phyloP scores from a whole-genome alignment of 1,140 invertebrate genomes.

The Ceratosolen fusciceps region DNA sequence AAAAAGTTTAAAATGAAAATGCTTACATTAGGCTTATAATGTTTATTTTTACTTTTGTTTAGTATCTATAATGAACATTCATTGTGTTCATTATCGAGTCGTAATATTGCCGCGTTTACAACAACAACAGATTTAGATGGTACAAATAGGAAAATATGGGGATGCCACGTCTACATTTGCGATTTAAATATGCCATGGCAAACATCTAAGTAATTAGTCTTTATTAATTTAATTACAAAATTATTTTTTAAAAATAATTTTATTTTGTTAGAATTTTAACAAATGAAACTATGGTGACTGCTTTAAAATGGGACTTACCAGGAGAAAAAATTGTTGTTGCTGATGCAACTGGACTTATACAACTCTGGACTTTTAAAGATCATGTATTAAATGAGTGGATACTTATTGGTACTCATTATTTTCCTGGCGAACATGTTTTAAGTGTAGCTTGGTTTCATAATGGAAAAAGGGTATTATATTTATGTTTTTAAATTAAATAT shows the following conservation, averaged over 20 bases:
- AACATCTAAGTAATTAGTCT: constrained; percentile 76
- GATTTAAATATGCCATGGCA: constrained; percentile 91
- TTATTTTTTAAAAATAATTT: constrained; percentile 24
- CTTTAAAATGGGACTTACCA: constrained; percentile 87
- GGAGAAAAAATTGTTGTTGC: constrained; percentile 85
- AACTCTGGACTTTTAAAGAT: constrained; percentile 84
- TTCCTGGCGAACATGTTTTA: constrained; percentile 85
- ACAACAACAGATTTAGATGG: constrained; percentile 80
- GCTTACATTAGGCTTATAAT: too few species aligned
- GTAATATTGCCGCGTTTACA: constrained; percentile 87
- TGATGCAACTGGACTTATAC: constrained; percentile 81
- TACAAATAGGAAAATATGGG: constrained; percentile 77
- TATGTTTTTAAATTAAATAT: constrained; percentile 16
- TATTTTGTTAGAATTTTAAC: constrained; percentile 70
- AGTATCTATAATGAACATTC: constrained; percentile 71
- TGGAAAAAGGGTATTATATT: constrained; percentile 78
- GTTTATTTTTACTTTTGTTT: too few species aligned
- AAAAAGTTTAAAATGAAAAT: too few species aligned
- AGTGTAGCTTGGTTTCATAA: constrained; percentile 87
- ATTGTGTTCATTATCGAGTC: constrained; percentile 81
- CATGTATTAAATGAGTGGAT: constrained; percentile 87
- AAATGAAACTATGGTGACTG: constrained; percentile 77
- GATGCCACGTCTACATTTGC: constrained; percentile 87
- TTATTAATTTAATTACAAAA: not conserved
- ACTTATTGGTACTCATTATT: constrained; percentile 68